phyloP scores from a whole-genome alignment of 2,797 vertebrate species.

The Sebastiscus albofasciatus region DNA sequence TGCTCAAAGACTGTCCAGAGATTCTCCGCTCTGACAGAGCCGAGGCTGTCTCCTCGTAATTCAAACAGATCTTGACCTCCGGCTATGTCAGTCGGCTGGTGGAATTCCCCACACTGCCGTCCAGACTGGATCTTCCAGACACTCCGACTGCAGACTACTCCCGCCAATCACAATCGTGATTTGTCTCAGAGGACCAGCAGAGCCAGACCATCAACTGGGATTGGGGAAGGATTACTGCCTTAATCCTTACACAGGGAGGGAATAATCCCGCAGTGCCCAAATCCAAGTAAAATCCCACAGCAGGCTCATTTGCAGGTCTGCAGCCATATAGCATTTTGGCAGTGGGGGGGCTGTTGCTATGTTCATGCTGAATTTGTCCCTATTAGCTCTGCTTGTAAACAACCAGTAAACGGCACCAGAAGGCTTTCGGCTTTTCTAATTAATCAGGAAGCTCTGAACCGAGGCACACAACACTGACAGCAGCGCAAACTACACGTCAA shows the following conservation, averaged over 20 bases:
- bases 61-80: conserved; percentile 69
- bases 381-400: conserved; percentile 51
- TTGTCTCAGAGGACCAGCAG: conserved; percentile 63
- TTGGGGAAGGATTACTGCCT: conserved; percentile 81
- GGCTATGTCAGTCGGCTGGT: conserved; percentile 49
- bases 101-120: conserved; percentile 61
- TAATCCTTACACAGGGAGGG: conserved; percentile 82
- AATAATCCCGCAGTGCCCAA: conserved; percentile 86
- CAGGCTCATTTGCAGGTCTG: conserved; percentile 65
- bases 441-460: conserved; percentile 6
- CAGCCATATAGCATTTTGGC: conserved; percentile 22
- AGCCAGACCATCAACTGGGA: conserved; percentile 73
- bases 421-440: conserved; percentile 23
- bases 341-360: conserved; percentile 64
- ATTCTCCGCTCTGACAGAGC: conserved; percentile 33
- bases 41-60: conserved; percentile 37
- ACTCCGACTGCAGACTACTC: conserved; percentile 57
- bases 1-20: conserved; percentile 40
- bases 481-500: not conserved
- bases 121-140: conserved; percentile 58
- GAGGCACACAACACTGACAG: not conserved
- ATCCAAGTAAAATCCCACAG: conserved; percentile 71
- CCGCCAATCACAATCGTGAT: conserved; percentile 78
- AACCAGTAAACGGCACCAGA: conserved; percentile 28
- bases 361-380: conserved; percentile 52